Conservation (phyloP, 2,888 invertebrate genomes). For the Cataglyphis altisquamis region DNA sequence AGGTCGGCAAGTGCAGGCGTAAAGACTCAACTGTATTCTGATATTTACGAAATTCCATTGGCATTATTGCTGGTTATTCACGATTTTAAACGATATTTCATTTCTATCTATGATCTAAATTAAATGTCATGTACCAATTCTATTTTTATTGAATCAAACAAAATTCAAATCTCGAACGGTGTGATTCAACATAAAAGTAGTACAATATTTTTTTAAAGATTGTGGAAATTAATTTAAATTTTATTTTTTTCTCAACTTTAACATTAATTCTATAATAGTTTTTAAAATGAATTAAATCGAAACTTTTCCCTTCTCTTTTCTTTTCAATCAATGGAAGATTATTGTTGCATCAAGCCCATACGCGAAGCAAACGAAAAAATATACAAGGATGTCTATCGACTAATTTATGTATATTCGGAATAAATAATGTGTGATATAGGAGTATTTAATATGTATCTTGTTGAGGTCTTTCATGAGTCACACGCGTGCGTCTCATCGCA, state of each 20-base stretch:
- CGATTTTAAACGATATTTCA: neutral
- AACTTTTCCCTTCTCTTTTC: too few relatives aligned
- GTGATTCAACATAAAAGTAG: neutral
- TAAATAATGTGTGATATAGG: neutral
- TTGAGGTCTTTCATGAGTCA: conserved; percentile 16
- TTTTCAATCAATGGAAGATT: neutral
- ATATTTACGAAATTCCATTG: neutral
- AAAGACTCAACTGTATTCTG: neutral
- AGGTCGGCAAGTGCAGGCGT: neutral
- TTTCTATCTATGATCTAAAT: neutral
- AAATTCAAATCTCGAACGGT: neutral
- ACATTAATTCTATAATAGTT: neutral
- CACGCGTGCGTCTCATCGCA: neutral
- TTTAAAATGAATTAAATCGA: neutral
- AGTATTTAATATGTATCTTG: neutral
- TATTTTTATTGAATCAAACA: neutral
- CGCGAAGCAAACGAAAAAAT: neutral
- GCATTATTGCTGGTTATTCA: neutral
- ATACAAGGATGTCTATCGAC: neutral
- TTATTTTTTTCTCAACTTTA: neutral
- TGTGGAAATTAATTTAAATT: neutral
- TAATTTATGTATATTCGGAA: neutral
- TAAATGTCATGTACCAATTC: conserved; percentile 1
- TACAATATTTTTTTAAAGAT: neutral
- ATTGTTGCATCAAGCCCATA: neutral